Base-by-base conservation (phyloP, 2,113 vertebrate species). In the Boulengeromyrus knoepffleri region DNA sequence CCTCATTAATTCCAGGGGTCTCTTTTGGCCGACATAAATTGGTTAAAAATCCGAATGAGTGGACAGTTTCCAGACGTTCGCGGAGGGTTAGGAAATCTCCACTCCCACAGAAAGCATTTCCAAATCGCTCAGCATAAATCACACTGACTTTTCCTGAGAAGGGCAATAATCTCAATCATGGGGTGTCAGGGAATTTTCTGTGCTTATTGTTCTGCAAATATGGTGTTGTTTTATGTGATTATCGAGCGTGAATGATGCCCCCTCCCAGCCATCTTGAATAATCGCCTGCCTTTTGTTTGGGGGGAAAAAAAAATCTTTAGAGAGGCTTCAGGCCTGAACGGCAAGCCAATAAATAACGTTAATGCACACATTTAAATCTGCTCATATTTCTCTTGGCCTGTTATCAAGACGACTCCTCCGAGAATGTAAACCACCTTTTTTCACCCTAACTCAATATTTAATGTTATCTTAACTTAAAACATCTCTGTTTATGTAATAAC, bases 1-100 rank as follows among this genome's bases (percentile, higher is more conserved):
- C 96, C 98, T 99, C 97, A 99, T 99, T 99, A 99, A 99, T 99
- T 99, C 97, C 96, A 96, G 93, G 91, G 98, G 97, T 99, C 99
- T 98, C 95, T 96, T 95, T 95, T 95, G 95, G 96, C 95, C 96
- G 97, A 97, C 97, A 97, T 99, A 98, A 98, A 98, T 98, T 98
- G 97, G 97, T 98, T 97, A 97, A 97, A 97, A 97, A 97, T 97
- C 93, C 1, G 90, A 96, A 97, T 88, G 94, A 95, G 93, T 94
- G 96, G 97, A 99, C 93, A 96, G 96, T 97, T 99, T 98, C 97
- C 98, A 99, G 98, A 99, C 97, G 90, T 96, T 94, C 94, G 96
- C 94, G 91, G 49, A 97, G 97, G 98, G 96, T 98, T 98, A 98
- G 98, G 97, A 99, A 98, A 98, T 97, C 96, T 96, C 96, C 90